Conservation (phyloP, 2,797 vertebrate species). For the Danio kyathit region DNA sequence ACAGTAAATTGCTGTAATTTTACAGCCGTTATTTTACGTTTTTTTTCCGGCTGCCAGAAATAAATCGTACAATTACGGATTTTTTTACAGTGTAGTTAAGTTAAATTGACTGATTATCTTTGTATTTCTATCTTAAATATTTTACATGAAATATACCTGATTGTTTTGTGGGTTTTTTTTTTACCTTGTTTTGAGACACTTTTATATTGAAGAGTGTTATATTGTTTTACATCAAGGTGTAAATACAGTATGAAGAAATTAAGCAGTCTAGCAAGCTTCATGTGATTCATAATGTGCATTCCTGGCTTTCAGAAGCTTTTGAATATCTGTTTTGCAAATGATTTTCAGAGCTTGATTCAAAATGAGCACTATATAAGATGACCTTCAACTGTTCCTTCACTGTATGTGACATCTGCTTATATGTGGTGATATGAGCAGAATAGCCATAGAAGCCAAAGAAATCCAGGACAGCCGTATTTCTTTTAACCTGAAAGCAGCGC, state of each 20-base stretch:
- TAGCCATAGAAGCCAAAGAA: slow-evolving; percentile 12
- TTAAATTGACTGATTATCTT: too few species aligned
- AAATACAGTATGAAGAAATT: background rate
- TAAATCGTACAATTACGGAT: too few species aligned
- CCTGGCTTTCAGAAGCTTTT: background rate
- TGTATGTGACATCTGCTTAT: background rate
- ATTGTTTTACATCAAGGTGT: background rate
- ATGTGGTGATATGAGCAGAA: slow-evolving; percentile 1
- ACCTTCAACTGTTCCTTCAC: background rate
- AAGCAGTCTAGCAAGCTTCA: background rate
- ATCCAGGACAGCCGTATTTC: slow-evolving; percentile 9
- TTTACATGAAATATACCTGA: too few species aligned
- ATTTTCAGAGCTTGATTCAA: slow-evolving; percentile 6
- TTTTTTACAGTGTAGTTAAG: too few species aligned
- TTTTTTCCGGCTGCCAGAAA: too few species aligned
- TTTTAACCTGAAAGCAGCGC: slow-evolving; percentile 23
- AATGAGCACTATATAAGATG: background rate
- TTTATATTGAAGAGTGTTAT: background rate
- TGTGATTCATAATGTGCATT: background rate
- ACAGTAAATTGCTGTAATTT: too few species aligned
- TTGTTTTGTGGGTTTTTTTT: too few species aligned
- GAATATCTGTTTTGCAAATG: background rate
- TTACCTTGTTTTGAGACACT: too few species aligned
- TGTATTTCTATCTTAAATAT: too few species aligned
- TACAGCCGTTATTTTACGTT: too few species aligned